Evolutionary conservation across 2,113 vertebrate species (phyloP).

Genomic region (Ciconia stormi): DNA sequence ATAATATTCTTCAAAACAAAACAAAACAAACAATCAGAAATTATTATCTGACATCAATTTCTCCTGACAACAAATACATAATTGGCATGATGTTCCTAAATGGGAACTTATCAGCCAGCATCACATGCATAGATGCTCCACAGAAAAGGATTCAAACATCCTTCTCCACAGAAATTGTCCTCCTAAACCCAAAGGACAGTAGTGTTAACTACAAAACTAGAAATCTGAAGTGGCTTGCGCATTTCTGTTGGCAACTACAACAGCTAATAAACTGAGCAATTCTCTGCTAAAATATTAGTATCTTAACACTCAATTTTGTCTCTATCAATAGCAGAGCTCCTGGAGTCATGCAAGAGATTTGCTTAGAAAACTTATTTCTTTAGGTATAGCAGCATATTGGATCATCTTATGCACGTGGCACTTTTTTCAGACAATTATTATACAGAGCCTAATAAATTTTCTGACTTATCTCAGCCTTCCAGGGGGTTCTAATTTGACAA

Average conservation of each 20-base stretch:
- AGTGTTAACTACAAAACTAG: neutral
- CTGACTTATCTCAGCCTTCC: neutral
- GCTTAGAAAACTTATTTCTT: neutral
- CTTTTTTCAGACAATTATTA: neutral
- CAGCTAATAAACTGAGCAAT: neutral
- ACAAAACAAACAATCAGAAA: neutral
- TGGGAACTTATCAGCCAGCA: neutral
- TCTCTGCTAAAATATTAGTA: neutral
- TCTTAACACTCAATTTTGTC: neutral
- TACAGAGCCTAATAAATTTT: neutral
- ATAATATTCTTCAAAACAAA: conserved; percentile 68
- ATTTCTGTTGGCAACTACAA: neutral
- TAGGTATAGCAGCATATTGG: neutral
- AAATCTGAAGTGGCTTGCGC: neutral
- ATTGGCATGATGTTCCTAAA: neutral
- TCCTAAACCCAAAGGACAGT: neutral
- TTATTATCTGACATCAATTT: neutral
- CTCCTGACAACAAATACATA: neutral
- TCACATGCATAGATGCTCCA: neutral
- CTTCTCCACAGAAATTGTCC: neutral
- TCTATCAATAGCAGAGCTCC: neutral
- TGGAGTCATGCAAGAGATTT: neutral
- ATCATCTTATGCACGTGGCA: neutral
- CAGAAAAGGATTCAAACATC: neutral
- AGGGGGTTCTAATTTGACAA: neutral